A percentile compares a stretch with the other conserved stretches of the same genome.
phyloP scores from a whole-genome alignment of 37 sponge, comb jelly and placozoan genomes.

The Sycon ciliatum region DNA sequence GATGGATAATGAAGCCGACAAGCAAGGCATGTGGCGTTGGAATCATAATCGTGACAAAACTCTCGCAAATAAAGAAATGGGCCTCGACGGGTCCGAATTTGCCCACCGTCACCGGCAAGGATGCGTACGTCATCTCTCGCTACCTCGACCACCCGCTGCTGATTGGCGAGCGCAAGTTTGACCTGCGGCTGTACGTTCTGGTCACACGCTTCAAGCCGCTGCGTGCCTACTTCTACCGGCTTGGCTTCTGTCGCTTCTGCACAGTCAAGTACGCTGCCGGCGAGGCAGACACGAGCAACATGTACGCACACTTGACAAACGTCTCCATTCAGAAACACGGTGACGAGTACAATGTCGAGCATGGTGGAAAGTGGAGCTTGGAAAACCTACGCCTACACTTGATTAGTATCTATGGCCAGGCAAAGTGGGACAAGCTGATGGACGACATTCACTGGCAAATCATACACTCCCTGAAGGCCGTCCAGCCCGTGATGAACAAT shows the following conservation, averaged over 20 bases:
- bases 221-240: constrained; percentile 82
- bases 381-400: constrained; percentile 66
- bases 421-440: constrained; percentile 64
- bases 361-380: constrained; percentile 96
- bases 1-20: constrained; percentile 97
- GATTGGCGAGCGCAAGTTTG: constrained; percentile 97
- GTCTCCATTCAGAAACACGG: constrained; percentile 98
- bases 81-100: constrained; percentile 27
- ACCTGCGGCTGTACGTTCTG: constrained; percentile 87
- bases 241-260: constrained; percentile 97
- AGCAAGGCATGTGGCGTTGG: constrained; percentile 89
- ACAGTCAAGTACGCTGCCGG: constrained; percentile 86
- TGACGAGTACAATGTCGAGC: constrained; percentile 84
- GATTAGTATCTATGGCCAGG: constrained; percentile 47
- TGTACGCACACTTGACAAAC: constrained; percentile 94
- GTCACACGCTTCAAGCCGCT: constrained; percentile 85
- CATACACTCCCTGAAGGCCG: constrained; percentile 87
- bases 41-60: constrained; percentile 89
- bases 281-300: constrained; percentile 79
- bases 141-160: constrained; percentile 92
- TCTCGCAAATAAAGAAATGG: constrained; percentile 98
- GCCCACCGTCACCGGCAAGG: constrained; percentile 60
- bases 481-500: constrained; percentile 82
- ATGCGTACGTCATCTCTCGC: constrained; percentile 83
- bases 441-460: constrained; percentile 93